phyloP scores from a whole-genome alignment of 2,113 vertebrate genomes.

The Paratilapia polleni region DNA sequence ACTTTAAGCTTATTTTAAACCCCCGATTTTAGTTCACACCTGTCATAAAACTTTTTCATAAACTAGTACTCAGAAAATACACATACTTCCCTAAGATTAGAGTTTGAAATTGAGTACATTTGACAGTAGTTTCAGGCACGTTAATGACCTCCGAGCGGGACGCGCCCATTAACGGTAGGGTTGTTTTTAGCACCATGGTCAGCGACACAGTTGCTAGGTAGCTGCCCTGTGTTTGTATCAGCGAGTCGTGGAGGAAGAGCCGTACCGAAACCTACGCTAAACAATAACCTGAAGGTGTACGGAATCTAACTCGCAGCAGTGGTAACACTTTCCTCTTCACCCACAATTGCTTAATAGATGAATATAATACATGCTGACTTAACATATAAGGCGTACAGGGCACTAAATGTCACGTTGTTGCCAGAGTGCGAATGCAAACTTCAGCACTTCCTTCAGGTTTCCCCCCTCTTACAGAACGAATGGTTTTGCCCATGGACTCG shows the following conservation, averaged over 20 bases:
- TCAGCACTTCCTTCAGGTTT: conserved; percentile 26
- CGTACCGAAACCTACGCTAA: background rate
- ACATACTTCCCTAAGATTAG: background rate
- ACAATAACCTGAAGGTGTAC: background rate
- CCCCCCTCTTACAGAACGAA: conserved; percentile 39
- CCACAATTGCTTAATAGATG: background rate
- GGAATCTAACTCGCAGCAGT: background rate
- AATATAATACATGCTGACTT: background rate
- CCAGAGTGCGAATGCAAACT: conserved; percentile 48
- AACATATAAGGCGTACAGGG: background rate
- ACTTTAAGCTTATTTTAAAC: background rate
- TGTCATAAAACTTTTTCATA: background rate
- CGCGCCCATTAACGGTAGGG: conserved; percentile 17
- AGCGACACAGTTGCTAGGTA: conserved; percentile 75
- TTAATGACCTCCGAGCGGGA: conserved; percentile 29
- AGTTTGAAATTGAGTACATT: background rate
- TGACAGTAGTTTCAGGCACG: background rate
- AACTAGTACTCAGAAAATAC: background rate
- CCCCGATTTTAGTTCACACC: background rate
- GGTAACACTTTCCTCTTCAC: background rate
- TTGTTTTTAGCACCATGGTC: conserved; percentile 73
- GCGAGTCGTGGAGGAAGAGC: conserved; percentile 12
- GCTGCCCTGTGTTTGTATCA: conserved; percentile 52
- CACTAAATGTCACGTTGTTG: background rate
- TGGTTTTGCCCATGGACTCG: conserved; percentile 76